These are phyloP conservation scores for Netelia inedita DNA, from an alignment of 2,888 invertebrate species.

Conservation along the genomic window DNA sequence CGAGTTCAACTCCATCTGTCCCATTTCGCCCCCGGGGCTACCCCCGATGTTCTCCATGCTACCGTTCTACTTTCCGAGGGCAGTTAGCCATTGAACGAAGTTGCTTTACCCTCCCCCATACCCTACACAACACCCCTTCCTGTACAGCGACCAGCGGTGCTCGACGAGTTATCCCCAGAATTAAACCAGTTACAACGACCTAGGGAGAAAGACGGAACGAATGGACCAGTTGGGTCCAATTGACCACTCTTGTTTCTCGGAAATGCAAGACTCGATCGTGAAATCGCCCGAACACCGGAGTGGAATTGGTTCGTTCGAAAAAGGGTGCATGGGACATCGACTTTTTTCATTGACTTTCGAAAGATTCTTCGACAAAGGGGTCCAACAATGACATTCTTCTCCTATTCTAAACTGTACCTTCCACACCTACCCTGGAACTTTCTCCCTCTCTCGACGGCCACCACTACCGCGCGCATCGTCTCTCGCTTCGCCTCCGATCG, in stretches of 20 bases:
- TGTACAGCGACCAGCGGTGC: constrained; percentile 27
- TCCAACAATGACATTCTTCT: no score
- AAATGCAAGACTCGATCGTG: no score
- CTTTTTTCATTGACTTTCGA: no score
- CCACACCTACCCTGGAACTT: background rate
- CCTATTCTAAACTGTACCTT: background rate
- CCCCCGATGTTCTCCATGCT: constrained; percentile 15
- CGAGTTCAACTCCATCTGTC: background rate
- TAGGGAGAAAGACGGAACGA: no score
- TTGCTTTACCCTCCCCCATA: constrained; percentile 39
- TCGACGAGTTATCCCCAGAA: constrained; percentile 59
- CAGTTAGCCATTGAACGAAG: constrained; percentile 62
- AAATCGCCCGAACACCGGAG: no score
- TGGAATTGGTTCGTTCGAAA: no score
- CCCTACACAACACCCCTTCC: background rate
- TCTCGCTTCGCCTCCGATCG: background rate
- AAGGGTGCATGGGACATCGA: no score
- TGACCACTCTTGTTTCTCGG: no score
- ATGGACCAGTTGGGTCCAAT: no score
- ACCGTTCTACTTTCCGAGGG: constrained; percentile 52
- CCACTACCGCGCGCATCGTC: background rate
- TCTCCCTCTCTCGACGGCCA: background rate
- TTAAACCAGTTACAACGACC: constrained; percentile 54
- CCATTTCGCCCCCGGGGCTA: constrained; percentile 4
- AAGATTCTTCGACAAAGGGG: no score